phyloP scores from a whole-genome alignment of 2,113 vertebrate species.

The Pelecanoides urinatrix region DNA sequence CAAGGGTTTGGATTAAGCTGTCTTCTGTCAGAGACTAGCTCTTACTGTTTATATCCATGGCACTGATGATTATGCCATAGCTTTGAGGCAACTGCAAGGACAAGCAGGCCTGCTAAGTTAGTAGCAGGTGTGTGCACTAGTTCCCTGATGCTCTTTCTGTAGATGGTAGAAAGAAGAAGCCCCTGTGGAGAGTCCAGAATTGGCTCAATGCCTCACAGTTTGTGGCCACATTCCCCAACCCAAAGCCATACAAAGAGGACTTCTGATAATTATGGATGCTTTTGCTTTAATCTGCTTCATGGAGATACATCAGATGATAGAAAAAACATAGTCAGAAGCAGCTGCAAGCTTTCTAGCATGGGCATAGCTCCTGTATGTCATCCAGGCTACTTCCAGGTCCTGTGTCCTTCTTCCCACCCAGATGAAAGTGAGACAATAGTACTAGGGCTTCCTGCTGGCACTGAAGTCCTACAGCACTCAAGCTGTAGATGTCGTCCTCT shows the following conservation, averaged over 20 bases:
- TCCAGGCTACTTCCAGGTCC: background rate
- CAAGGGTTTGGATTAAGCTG: background rate
- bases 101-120: background rate
- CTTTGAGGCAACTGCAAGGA: background rate
- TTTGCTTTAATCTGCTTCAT: constrained; percentile 33
- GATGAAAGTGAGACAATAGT: background rate
- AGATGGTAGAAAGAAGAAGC: background rate
- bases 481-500: background rate
- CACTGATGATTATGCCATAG: background rate
- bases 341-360: background rate
- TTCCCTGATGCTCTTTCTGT: background rate
- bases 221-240: background rate
- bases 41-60: background rate
- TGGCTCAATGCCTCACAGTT: background rate
- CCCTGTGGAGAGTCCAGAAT: background rate
- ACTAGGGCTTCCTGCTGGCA: background rate
- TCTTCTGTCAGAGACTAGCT: background rate
- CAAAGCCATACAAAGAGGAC: background rate
- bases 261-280: background rate
- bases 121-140: background rate
- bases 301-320: background rate
- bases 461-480: background rate
- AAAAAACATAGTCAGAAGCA: background rate
- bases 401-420: background rate
- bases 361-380: background rate